Base-by-base conservation (phyloP, 2,797 vertebrate genomes). In the Novumbra hubbsi region DNA sequence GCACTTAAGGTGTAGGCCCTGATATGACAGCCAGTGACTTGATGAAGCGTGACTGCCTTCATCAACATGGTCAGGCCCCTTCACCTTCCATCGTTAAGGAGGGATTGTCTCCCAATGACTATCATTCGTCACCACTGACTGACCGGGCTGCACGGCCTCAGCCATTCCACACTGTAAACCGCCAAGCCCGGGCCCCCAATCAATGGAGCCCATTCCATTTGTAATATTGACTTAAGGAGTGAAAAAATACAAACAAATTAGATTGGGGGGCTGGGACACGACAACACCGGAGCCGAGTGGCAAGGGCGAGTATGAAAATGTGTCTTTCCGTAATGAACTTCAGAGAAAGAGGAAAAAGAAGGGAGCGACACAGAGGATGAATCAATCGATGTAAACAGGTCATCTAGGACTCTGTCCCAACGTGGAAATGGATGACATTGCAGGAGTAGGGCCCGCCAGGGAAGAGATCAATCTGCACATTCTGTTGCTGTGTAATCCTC, bases 401-500 rank as follows among this genome's bases (percentile, higher is more conserved):
- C 88, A 92, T 92, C 88, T 85, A 68, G 76, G 81, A 81, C 82
- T 81, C 81, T 77, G 86, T 88, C 87, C 85, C 83, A 62, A 27
- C 82, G 89, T 87, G 87, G 87, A 86, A 81, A 76, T 86, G 78
- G 88, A 89, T 91, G 90, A 92, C 91, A 90, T 91, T 91, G 90
- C 84, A 89, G 86, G 80, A 86, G 81, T 85, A 80, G 76, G 76
- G 78, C 76, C 78, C 41, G 52, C 80, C 81, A 45, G 78, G 86
- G 84, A 91, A 87, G 84, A 87, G 88, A 92, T 92, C 90, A 91
- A 92, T 92, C 86, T 80, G 79, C 84, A 86, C 82, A 86, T 85
- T 89, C 84, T 85, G 86, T 88, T 90, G 87, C 91, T 88, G 86
- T 27, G 87, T 90, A 91, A 91, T 92, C 89, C 89, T 83, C 89